Evolutionary conservation across 2,113 vertebrate genomes (phyloP).

Genomic region (Trichechus manatus): DNA sequence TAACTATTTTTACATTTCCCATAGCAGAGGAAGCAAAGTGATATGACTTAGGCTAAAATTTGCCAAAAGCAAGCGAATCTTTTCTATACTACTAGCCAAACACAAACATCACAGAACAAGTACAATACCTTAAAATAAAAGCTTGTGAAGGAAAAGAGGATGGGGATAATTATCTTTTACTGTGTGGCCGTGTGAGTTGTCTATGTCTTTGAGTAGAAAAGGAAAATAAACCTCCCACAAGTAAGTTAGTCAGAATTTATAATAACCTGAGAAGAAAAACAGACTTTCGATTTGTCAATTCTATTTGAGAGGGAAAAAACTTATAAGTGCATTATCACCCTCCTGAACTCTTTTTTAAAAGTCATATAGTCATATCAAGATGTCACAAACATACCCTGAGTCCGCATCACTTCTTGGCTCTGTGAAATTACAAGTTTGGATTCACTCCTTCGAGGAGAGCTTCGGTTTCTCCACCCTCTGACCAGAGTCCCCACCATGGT

Average conservation of each 20-base stretch:
- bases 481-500: slow-evolving; percentile 78
- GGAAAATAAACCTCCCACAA: neutral
- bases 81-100: slow-evolving; percentile 62
- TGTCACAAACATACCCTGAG: slow-evolving; percentile 66
- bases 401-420: slow-evolving; percentile 17
- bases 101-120: neutral
- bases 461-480: slow-evolving; percentile 78
- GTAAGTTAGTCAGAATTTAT: neutral
- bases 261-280: neutral
- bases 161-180: slow-evolving; percentile 32
- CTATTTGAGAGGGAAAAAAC: neutral
- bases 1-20: slow-evolving; percentile 66
- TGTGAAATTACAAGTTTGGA: neutral
- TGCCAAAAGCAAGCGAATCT: slow-evolving; percentile 27
- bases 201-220: neutral
- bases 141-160: neutral
- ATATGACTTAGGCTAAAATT: slow-evolving; percentile 72
- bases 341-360: neutral
- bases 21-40: slow-evolving; percentile 66
- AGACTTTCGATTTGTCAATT: neutral
- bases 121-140: slow-evolving; percentile 52
- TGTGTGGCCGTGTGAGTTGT: neutral
- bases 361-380: neutral
- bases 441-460: slow-evolving; percentile 61
- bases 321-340: neutral